These are phyloP conservation scores for Aramus guarauna DNA, from an alignment of 2,113 vertebrate genomes.

Conservation along the genomic window DNA sequence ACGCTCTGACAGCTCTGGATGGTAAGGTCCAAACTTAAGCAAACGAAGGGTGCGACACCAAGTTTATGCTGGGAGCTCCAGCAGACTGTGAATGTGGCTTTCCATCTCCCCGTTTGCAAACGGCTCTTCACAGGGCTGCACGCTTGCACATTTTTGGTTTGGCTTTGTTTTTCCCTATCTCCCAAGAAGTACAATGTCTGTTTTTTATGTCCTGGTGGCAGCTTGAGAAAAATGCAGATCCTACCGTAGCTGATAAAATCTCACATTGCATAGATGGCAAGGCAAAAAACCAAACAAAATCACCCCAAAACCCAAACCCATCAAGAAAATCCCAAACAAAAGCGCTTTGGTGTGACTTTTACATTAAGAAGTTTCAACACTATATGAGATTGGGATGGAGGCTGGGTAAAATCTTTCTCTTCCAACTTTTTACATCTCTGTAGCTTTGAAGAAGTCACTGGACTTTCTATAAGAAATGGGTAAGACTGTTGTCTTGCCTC, in stretches of 20 bases:
- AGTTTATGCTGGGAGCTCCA: not conserved
- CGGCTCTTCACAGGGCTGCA: not conserved
- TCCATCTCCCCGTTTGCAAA: not conserved
- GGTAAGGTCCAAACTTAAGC: not conserved
- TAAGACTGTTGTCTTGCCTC: not conserved
- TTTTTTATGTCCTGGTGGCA: not conserved
- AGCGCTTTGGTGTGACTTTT: not conserved
- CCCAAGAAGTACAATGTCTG: not conserved
- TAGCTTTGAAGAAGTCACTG: not conserved
- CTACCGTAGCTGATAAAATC: not conserved
- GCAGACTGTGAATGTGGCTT: not conserved
- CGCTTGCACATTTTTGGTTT: not conserved
- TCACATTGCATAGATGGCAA: not conserved
- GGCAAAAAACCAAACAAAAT: not conserved
- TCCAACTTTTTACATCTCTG: not conserved
- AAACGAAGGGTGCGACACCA: not conserved
- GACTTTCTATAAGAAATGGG: not conserved
- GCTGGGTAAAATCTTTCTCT: not conserved
- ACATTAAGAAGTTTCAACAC: not conserved
- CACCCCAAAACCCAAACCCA: not conserved
- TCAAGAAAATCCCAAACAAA: not conserved
- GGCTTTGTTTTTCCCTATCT: not conserved
- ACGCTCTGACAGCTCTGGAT: not conserved
- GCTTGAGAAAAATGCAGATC: not conserved
- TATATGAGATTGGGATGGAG: not conserved